Conservation (phyloP, 2,113 vertebrate genomes). For the Cinclus mexicanus region DNA sequence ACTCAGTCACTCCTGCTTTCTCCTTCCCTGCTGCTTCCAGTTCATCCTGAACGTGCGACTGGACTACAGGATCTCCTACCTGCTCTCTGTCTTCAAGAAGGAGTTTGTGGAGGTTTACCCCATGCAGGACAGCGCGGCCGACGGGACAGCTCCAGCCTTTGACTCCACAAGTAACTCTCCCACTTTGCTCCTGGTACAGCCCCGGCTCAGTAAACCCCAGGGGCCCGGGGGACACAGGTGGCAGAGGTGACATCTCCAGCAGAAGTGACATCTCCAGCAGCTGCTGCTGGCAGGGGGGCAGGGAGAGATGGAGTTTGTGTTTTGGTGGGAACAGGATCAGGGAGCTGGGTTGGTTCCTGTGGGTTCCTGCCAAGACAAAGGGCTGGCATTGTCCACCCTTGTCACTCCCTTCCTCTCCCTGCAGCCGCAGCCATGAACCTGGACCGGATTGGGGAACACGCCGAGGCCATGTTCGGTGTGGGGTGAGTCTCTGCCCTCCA, state of each 20-base stretch:
- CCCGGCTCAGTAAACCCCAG: not conserved
- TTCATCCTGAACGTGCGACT: conserved; percentile 96
- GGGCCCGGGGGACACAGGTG: not conserved
- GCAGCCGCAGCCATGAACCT: conserved; percentile 89
- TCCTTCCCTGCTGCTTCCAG: conserved; percentile 64
- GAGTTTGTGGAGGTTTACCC: conserved; percentile 96
- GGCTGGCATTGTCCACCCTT: accelerated
- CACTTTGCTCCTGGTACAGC: conserved; percentile 1
- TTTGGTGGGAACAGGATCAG: not conserved
- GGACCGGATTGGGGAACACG: conserved; percentile 93
- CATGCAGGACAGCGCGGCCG: conserved; percentile 86
- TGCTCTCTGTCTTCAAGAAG: conserved; percentile 97
- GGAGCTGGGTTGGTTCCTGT: not conserved
- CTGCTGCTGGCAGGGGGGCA: not conserved
- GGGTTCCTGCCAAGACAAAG: not conserved
- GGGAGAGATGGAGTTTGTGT: not conserved
- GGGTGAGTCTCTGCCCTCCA: conserved; percentile 79
- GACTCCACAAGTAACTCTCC: conserved; percentile 86
- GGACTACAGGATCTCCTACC: conserved; percentile 96
- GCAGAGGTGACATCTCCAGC: not conserved
- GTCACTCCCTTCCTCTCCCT: not conserved
- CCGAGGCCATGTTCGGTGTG: conserved; percentile 96
- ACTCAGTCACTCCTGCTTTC: not conserved
- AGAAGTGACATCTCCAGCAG: not conserved
- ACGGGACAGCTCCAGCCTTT: conserved; percentile 86